These are phyloP conservation scores for Procambarus clarkii DNA, from an alignment of 1,140 invertebrate genomes.

Conservation along the genomic window DNA sequence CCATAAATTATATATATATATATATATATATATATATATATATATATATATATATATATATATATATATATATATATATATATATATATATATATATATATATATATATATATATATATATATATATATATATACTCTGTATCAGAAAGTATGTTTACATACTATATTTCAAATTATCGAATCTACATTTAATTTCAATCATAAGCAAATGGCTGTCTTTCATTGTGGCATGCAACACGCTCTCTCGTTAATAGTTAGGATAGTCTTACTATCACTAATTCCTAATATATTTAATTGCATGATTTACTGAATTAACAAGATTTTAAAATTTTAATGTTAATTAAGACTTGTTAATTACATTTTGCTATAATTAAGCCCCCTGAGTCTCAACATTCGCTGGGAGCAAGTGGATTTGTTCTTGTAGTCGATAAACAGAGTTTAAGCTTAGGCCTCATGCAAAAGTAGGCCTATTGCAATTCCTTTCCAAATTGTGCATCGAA, in stretches of 20 bases:
- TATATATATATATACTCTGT: background rate
- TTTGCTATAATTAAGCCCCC: background rate
- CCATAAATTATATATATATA: background rate
- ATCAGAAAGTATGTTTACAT: background rate
- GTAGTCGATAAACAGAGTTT: background rate
- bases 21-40: too few species aligned
- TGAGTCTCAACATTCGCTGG: slow-evolving; percentile 17
- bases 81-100: too few species aligned
- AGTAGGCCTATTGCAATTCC: too few species aligned
- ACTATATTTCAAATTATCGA: background rate
- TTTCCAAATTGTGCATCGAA: too few species aligned
- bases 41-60: too few species aligned
- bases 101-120: too few species aligned
- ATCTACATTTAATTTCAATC: too few species aligned
- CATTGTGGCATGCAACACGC: background rate
- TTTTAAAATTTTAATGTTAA: slow-evolving; percentile 36
- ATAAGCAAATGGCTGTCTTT: background rate
- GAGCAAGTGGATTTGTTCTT: background rate
- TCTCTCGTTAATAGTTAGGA: slow-evolving; percentile 8
- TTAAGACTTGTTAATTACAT: background rate
- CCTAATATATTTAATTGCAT: slow-evolving; percentile 20
- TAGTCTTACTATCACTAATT: slow-evolving; percentile 29
- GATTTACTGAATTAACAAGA: slow-evolving; percentile 25
- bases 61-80: too few species aligned
- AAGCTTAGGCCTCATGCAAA: too few species aligned